Evolutionary conservation across 2,113 vertebrate genomes (phyloP), one percentile per base, ranked within the genome.

Genomic region (Nothoprocta perdicaria): DNA sequence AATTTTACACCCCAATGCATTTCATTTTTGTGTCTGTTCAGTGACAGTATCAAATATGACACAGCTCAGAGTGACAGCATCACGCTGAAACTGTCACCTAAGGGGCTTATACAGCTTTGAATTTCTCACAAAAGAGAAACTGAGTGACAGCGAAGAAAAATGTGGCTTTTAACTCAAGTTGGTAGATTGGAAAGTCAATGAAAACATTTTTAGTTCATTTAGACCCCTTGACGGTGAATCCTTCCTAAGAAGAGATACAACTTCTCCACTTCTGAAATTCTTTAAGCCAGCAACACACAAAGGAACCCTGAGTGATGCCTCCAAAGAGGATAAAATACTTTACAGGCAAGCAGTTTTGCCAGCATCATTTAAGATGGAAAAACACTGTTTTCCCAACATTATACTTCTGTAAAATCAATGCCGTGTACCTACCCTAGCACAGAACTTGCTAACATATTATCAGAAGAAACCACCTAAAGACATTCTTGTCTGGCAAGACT

Each of bases 71-170:
- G 35, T 87, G 52, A 96, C 96, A 95, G 95, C 96, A 86, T 86
- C 75, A 26, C 88, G 82, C 76, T 72, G 79, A 45, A 93, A 84
- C 94, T 95, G 94, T 95, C 97, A 96, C 95, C 95, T 94, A 86
- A 58, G 84, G 95, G 87, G 92, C 85, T 96, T 91, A 82, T 58
- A 94, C 55, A 89, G 84, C 94, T 93, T 93, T 71, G 93, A 80
- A 79, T 95, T 95, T 95, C 95, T 93, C 92, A 96, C 88, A 93
- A 41, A 96, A 96, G 76, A 73, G 73, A 97, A 97, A 93, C 48
- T 88, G 94, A 96, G 88, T 88, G 95, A 96, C 93, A 95, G 78
- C 0, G 16, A 95, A 93, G 88, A 84, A 96, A 97, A 97, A 95
- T 80, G 82, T 95, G 86, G 92, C 95, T 96, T 97, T 97, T 95